Evolutionary conservation across 2,113 vertebrate genomes (phyloP).

Genomic region (Seriola dumerili): DNA sequence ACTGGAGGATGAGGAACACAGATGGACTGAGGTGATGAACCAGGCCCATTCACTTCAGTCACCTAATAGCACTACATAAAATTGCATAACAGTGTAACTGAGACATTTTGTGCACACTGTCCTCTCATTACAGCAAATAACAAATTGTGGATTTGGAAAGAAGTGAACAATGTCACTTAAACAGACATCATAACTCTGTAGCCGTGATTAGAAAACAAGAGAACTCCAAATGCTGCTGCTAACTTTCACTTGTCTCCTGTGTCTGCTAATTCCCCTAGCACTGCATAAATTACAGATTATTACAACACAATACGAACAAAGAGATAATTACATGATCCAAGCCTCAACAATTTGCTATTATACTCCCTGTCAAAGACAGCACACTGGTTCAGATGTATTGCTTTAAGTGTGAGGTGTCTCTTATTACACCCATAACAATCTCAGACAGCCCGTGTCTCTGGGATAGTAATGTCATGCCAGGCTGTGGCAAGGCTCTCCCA

Average conservation of each 20-base stretch:
- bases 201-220: slow-evolving; percentile 53
- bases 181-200: slow-evolving; percentile 48
- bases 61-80: slow-evolving; percentile 70
- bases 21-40: slow-evolving; percentile 73
- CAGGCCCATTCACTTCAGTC: slow-evolving; percentile 63
- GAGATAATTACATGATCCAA: slow-evolving; percentile 72
- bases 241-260: slow-evolving; percentile 31
- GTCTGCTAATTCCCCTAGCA: slow-evolving; percentile 27
- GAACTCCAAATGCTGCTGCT: slow-evolving; percentile 26
- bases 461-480: slow-evolving; percentile 71
- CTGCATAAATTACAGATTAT: slow-evolving; percentile 54
- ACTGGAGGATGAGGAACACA: slow-evolving; percentile 76
- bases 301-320: slow-evolving; percentile 63
- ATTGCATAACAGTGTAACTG: slow-evolving; percentile 64
- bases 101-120: slow-evolving; percentile 62
- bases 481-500: slow-evolving; percentile 72
- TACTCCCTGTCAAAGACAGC: slow-evolving; percentile 67
- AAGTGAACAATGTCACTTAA: slow-evolving; percentile 42
- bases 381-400: slow-evolving; percentile 72
- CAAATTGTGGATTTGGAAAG: slow-evolving; percentile 48
- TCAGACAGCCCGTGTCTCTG: slow-evolving; percentile 72
- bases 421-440: slow-evolving; percentile 80
- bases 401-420: slow-evolving; percentile 77
- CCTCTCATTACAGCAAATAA: slow-evolving; percentile 67
- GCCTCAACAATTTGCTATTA: slow-evolving; percentile 74